These are phyloP conservation scores for Drosophila nr. perissopoda DNA, from an alignment of 2,888 invertebrate genomes.

Conservation along the genomic window DNA sequence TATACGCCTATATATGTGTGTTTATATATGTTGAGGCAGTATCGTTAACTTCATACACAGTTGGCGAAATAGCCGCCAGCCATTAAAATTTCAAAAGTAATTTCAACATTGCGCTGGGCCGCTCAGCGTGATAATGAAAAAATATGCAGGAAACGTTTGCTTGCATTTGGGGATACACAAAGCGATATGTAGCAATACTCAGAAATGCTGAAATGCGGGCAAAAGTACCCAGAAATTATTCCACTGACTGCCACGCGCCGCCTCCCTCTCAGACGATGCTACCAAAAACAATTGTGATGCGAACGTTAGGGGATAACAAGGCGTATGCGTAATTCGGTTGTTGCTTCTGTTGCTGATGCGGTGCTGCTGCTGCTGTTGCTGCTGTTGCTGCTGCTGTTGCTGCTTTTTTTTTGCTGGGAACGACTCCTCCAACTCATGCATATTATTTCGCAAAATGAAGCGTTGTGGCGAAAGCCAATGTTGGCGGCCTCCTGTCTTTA, in stretches of 20 bases:
- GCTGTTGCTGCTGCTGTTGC: conserved; percentile 12
- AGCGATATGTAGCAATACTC: conserved; percentile 14
- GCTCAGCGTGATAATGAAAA: conserved; percentile 47
- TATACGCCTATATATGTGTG: background rate
- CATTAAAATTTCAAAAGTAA: conserved; percentile 70
- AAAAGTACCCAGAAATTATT: conserved; percentile 28
- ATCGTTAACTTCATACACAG: conserved; percentile 16
- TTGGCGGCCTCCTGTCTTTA: conserved; percentile 21
- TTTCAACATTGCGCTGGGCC: conserved; percentile 54
- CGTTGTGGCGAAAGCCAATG: conserved; percentile 29
- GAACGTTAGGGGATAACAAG: conserved; percentile 48
- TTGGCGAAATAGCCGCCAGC: conserved; percentile 49
- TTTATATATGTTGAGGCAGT: background rate
- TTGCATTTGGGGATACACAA: conserved; percentile 34
- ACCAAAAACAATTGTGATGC: conserved; percentile 43
- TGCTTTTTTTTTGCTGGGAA: conserved; percentile 5
- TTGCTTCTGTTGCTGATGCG: conserved; percentile 31
- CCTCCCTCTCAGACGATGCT: background rate
- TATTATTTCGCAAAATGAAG: conserved; percentile 53
- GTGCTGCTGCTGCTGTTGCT: conserved; percentile 12
- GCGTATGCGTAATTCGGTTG: conserved; percentile 65
- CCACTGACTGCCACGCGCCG: background rate
- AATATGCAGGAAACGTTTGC: conserved; percentile 34
- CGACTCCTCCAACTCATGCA: conserved; percentile 50
- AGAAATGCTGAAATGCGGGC: conserved; percentile 15